Conservation (phyloP, 2,113 vertebrate species). For the Pomatorhinus ruficollis region DNA sequence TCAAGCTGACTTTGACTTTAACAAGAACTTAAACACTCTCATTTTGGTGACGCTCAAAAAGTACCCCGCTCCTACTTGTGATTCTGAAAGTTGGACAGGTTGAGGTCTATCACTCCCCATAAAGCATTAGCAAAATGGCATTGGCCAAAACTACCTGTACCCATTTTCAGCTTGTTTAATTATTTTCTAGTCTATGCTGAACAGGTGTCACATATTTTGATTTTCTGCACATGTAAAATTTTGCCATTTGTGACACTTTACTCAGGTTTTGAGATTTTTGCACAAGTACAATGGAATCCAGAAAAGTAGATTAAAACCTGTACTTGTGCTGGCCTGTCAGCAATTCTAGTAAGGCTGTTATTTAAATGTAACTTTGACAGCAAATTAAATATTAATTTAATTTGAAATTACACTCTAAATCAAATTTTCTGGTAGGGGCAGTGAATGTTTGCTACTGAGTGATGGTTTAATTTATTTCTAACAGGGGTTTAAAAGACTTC, state of each 20-base stretch:
- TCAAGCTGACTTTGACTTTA: not conserved
- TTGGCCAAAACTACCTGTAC: not conserved
- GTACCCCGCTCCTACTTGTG: accelerated
- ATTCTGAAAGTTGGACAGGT: not conserved
- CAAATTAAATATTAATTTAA: conserved; percentile 68
- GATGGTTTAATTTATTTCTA: conserved; percentile 71
- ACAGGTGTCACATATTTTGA: not conserved
- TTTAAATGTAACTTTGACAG: conserved; percentile 26
- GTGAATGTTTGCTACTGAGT: conserved; percentile 40
- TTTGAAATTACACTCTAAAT: conserved; percentile 54
- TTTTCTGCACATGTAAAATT: not conserved
- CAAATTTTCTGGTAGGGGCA: conserved; percentile 40
- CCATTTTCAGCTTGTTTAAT: not conserved
- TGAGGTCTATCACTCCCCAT: not conserved
- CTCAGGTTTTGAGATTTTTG: not conserved
- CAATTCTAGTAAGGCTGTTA: not conserved
- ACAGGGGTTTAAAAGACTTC: conserved; percentile 49
- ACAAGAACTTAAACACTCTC: not conserved
- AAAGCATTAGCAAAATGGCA: not conserved
- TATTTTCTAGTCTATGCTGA: not conserved
- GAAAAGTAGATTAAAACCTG: not conserved
- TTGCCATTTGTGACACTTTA: not conserved
- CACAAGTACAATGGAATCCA: not conserved
- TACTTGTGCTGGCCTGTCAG: not conserved
- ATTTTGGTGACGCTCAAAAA: not conserved